phyloP scores from a whole-genome alignment of 2,113 vertebrate species.

The Pedetes capensis region DNA sequence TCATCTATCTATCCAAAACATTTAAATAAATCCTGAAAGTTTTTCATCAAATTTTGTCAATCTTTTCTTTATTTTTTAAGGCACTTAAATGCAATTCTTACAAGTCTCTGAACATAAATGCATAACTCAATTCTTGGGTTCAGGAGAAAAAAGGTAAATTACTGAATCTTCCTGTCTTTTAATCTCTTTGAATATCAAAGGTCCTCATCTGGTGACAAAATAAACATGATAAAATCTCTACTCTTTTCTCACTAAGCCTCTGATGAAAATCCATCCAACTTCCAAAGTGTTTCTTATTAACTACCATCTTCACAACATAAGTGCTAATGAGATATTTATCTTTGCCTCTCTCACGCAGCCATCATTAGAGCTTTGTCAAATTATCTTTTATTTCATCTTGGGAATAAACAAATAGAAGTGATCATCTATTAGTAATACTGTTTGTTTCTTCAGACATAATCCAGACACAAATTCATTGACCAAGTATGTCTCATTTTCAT shows the following conservation, averaged over 20 bases:
- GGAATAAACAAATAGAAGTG: background rate
- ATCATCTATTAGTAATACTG: background rate
- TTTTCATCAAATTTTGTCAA: background rate
- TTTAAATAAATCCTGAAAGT: background rate
- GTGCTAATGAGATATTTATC: constrained; percentile 21
- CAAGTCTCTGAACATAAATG: background rate
- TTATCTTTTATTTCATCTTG: constrained; percentile 2
- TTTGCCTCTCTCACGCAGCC: background rate
- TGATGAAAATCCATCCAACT: background rate
- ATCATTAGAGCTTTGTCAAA: background rate
- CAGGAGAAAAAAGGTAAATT: background rate
- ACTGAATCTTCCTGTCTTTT: background rate
- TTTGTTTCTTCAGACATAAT: background rate
- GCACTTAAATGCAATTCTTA: background rate
- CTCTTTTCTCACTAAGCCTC: constrained; percentile 29
- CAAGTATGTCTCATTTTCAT: background rate
- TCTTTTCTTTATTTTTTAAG: constrained; percentile 8
- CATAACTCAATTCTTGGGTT: background rate
- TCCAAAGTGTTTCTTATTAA: constrained; percentile 19
- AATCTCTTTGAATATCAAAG: background rate
- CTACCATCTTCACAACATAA: background rate
- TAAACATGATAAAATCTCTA: background rate
- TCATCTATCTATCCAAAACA: background rate
- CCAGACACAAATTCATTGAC: background rate
- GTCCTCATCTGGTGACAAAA: background rate